Evolutionary conservation across 2,888 invertebrate genomes (phyloP).

Genomic region (Acronicta psi): DNA sequence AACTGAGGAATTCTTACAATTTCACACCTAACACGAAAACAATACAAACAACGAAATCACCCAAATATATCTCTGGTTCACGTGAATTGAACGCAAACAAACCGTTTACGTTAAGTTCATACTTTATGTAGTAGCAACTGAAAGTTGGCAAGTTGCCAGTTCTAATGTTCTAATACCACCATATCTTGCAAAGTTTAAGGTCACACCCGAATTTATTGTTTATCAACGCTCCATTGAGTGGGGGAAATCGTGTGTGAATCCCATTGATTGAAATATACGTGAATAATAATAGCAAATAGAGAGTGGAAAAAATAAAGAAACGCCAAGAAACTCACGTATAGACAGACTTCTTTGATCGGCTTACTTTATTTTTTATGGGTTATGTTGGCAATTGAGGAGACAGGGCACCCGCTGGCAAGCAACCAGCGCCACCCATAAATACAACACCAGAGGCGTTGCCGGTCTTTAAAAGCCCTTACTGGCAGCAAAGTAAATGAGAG

Average conservation of each 20-base stretch:
- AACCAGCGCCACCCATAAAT: too few relatives aligned
- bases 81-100: conserved; percentile 34
- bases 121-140: conserved; percentile 46
- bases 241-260: conserved; percentile 36
- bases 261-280: conserved; percentile 25
- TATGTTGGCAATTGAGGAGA: too few relatives aligned
- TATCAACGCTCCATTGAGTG: conserved; percentile 49
- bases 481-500: too few relatives aligned
- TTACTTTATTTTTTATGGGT: too few relatives aligned
- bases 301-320: too few relatives aligned
- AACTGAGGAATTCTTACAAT: neutral
- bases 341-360: too few relatives aligned
- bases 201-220: conserved; percentile 49
- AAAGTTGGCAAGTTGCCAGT: conserved; percentile 54
- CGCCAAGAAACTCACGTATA: too few relatives aligned
- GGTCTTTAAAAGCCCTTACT: too few relatives aligned
- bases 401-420: too few relatives aligned
- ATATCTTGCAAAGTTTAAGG: conserved; percentile 58
- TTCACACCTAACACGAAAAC: neutral
- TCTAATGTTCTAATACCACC: conserved; percentile 45
- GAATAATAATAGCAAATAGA: conserved; percentile 1
- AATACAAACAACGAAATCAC: conserved; percentile 12
- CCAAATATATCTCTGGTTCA: conserved; percentile 16
- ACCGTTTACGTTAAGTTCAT: conserved; percentile 43
- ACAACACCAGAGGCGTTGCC: too few relatives aligned